Percentiles rank a stretch among this genome's conserved stretches.
phyloP scores from a whole-genome alignment of 2,797 vertebrate genomes.

The Sandelia bainsii region DNA sequence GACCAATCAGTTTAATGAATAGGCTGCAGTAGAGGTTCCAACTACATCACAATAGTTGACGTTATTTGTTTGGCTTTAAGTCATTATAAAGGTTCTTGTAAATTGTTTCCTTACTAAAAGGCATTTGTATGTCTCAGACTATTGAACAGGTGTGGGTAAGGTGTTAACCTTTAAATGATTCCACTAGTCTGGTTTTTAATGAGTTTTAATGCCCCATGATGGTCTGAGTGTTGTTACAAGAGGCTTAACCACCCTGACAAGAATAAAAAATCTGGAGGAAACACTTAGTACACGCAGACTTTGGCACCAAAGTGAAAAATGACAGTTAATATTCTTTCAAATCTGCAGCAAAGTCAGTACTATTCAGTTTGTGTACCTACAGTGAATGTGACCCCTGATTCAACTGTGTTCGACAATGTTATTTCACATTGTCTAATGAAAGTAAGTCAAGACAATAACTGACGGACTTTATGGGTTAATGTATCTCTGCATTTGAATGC shows the following conservation, averaged over 20 bases:
- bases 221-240: neutral
- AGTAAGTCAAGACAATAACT: neutral
- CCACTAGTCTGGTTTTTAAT: constrained; percentile 16
- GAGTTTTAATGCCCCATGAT: constrained; percentile 12
- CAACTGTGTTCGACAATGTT: neutral
- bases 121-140: neutral
- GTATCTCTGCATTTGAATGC: constrained; percentile 21
- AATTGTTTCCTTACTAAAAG: constrained; percentile 12
- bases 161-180: neutral
- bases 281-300: neutral
- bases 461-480: neutral
- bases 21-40: neutral
- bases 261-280: neutral
- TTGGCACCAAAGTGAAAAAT: constrained; percentile 1
- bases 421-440: constrained; percentile 5
- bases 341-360: neutral
- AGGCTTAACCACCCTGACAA: neutral
- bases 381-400: neutral
- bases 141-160: neutral
- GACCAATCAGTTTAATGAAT: neutral
- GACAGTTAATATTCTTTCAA: neutral
- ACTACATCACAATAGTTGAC: neutral
- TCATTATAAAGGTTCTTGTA: neutral
- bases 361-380: neutral
- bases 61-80: constrained; percentile 18